phyloP scores from a whole-genome alignment of 2,797 vertebrate species.

The Chelon auratus region DNA sequence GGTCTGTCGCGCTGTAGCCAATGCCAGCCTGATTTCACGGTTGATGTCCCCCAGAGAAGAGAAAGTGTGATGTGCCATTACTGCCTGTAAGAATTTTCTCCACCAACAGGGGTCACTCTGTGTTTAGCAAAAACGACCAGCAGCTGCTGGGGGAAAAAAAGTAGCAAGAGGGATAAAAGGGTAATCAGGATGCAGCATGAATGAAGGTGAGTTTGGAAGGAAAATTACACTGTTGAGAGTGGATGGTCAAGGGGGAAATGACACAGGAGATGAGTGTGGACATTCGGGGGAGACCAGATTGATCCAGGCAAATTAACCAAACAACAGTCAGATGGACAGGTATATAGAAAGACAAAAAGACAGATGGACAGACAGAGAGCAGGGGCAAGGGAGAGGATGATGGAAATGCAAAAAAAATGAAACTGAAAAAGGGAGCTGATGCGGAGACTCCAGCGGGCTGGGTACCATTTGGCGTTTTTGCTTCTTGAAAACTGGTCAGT shows the following conservation, averaged over 20 bases:
- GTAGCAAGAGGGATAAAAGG: constrained; percentile 40
- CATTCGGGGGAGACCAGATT: constrained; percentile 64
- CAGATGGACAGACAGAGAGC: constrained; percentile 44
- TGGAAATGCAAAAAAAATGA: constrained; percentile 13
- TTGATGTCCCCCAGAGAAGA: constrained; percentile 75
- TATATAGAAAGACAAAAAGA: constrained; percentile 47
- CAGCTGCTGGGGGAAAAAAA: constrained; percentile 17
- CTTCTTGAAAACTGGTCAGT: constrained; percentile 66
- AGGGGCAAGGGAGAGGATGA: constrained; percentile 29
- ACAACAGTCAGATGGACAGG: constrained; percentile 51
- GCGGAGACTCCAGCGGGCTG: constrained; percentile 43
- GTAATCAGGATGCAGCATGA: constrained; percentile 61
- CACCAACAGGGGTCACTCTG: constrained; percentile 85
- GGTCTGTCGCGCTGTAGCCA: constrained; percentile 77
- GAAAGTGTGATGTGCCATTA: constrained; percentile 48
- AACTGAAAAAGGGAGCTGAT: constrained; percentile 39
- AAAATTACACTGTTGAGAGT: constrained; percentile 61
- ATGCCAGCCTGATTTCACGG: constrained; percentile 85
- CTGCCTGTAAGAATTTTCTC: constrained; percentile 42
- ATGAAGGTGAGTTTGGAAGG: constrained; percentile 63
- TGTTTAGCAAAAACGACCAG: constrained; percentile 56
- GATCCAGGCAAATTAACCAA: constrained; percentile 69
- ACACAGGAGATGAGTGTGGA: constrained; percentile 67
- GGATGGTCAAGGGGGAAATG: constrained; percentile 69
- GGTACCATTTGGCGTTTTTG: constrained; percentile 56